Conservation (phyloP, 1,140 invertebrate species). For the Pectinophora gossypiella region DNA sequence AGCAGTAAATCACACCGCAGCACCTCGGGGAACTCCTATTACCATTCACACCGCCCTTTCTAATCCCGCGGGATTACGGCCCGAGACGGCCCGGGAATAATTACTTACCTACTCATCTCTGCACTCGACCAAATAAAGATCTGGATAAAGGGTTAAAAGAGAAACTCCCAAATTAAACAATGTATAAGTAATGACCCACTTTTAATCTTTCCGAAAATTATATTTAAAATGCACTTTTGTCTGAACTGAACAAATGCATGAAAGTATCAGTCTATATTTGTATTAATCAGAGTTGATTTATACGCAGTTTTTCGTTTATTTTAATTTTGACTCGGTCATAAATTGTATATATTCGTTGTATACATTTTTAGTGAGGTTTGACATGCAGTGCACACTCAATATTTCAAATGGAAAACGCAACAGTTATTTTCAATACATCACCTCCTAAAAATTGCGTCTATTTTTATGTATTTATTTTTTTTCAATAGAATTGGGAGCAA, state of each 20-base stretch:
- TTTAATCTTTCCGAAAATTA: too few relatives aligned
- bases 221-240: neutral
- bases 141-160: constrained; percentile 18
- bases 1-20: constrained; percentile 70
- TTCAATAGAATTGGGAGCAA: constrained; percentile 17
- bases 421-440: neutral
- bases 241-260: neutral
- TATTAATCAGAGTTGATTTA: neutral
- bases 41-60: constrained; percentile 70
- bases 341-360: neutral
- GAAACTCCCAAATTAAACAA: constrained; percentile 14
- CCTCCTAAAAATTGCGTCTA: neutral
- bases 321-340: neutral
- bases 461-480: too few relatives aligned
- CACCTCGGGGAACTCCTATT: constrained; percentile 62
- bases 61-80: constrained; percentile 67
- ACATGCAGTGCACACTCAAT: constrained; percentile 4
- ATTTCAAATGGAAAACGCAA: constrained; percentile 16
- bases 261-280: too few relatives aligned
- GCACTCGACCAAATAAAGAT: constrained; percentile 43
- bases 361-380: constrained; percentile 5
- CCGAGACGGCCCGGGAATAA: constrained; percentile 63
- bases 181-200: constrained; percentile 9
- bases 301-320: neutral
- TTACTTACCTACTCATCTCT: constrained; percentile 65